Conservation (phyloP, 2,888 invertebrate species). For the Schrankia costaestrigalis region DNA sequence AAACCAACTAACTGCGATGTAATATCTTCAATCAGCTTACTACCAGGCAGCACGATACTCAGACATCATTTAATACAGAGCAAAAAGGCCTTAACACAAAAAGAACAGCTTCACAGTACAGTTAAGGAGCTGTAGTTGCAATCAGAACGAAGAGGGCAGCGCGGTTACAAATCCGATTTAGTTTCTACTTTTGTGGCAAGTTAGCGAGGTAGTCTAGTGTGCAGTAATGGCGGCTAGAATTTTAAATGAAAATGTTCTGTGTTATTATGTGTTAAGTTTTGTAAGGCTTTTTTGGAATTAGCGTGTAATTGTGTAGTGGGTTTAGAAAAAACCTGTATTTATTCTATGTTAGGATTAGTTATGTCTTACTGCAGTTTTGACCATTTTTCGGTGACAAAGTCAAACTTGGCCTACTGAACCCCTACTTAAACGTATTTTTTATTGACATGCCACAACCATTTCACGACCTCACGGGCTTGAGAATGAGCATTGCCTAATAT, state of each 20-base stretch:
- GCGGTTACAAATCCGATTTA: conserved; percentile 41
- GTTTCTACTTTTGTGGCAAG: conserved; percentile 33
- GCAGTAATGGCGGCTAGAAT: conserved; percentile 3
- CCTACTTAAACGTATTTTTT: too few relatives aligned
- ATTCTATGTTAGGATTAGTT: too few relatives aligned
- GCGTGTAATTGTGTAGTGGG: too few relatives aligned
- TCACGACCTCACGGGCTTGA: too few relatives aligned
- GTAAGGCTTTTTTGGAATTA: too few relatives aligned
- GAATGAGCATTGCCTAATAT: too few relatives aligned
- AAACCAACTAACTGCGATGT: neutral
- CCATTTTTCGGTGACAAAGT: too few relatives aligned
- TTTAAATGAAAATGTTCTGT: conserved; percentile 3
- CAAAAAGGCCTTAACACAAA: conserved; percentile 2
- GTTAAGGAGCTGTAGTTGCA: conserved; percentile 26
- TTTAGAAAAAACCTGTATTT: too few relatives aligned
- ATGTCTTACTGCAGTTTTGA: too few relatives aligned
- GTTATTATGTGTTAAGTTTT: neutral
- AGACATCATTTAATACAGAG: neutral
- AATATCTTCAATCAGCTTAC: neutral
- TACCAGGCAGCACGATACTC: too few relatives aligned
- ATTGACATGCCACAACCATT: too few relatives aligned
- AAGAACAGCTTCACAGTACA: conserved; percentile 8
- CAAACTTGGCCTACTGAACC: too few relatives aligned
- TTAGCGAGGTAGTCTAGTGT: conserved; percentile 23
- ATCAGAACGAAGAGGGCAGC: conserved; percentile 23